Base-by-base conservation (phyloP, 2,888 invertebrate genomes). In the Andrena fulva region DNA sequence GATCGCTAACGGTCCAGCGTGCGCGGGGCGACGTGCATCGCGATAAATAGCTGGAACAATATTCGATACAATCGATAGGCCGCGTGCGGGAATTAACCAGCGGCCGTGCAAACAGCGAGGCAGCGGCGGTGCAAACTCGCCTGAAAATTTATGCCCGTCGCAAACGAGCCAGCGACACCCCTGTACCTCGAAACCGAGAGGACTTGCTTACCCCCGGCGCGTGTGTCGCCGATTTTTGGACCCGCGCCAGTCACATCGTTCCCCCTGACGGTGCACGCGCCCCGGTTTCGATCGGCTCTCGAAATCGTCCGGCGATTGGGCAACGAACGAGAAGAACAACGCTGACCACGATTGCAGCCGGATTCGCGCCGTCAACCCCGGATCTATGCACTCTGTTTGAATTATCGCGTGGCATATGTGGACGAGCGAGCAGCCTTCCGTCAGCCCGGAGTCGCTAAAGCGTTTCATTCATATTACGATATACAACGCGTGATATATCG, bases 211-310 rank as follows among this genome's bases (percentile, higher is more conserved):
- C 76, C 42, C 42, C 71, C 20, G 20, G 24, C 68, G 71, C 72
- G 68, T 64, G 74, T 75, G 74, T 64, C 69, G 59, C n/a, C 33
- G 54, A 75, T 59, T 80, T 73, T 79, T 80, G 80, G 82, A 82
- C 24, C 64, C 1, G 2, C 8, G 80, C 80, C 82, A 80, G 50
- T 68, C 54, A 29, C 70, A 48, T 77, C 62, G 67, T 27, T 27
- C 24, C 75, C 20, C 31, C 63, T 27, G 29, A 35, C 48, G 27
- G 35, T n/a, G 35, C 69, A 56, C 68, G 35, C 35, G 56, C 59
- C 50, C 64, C 50, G 56, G 48, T 77, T 77, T 69, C 31, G 68
- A 63, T 42, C 42, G 60, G 10, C 50, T 52, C 56, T 10, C 69
- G 70, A 69, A 35, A 33, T n/a, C 62, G 60, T 24, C 12, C 16